Evolutionary conservation across 2,113 vertebrate species (phyloP), one percentile per base, ranked within the genome.

Genomic region (Aldabrachelys gigantea): DNA sequence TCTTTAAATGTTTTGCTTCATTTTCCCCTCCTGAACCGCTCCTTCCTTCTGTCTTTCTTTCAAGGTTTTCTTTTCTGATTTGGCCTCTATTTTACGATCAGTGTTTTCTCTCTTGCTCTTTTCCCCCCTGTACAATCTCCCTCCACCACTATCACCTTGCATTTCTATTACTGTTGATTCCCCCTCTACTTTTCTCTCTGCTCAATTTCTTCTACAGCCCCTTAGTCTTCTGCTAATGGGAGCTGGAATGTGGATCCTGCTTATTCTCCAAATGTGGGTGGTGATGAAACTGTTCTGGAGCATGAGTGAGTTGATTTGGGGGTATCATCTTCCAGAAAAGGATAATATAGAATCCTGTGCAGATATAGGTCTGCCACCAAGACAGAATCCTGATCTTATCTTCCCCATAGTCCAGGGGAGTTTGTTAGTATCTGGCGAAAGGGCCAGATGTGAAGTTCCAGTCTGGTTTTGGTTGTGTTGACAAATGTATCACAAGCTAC

Each of bases 381-480:
- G 31, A 35, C 62, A 80, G 35, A 3, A 6, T 78, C 17, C 1
- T 11, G 22, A 35, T 82, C 27, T 44, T 54, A 41, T 47, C 12
- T 75, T 87, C 0, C 35, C 5, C 8, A 65, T 59, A 92, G 53
- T 38, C 22, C 85, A 86, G 1, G 35, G 35, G 12, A 69, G 0
- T 5, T 81, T 44, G 25, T 41, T 57, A 41, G 10, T 57, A 65
- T 35, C 27, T 49, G 52, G 47, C 54, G 19, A 89, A 79, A 4
- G 79, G 2, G 22, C 14, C 3, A 0, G 78, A 17, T 2, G 3
- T 80, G 3, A 57, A 86, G 81, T 1, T 7, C 10, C n/a, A 5
- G n/a, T 69, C 3, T 31, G 2, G 24, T 35, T 83, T 84, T 76
- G 10, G 49, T 87, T 57, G 53, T 7, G 50, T 24, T 41, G 3